phyloP scores from a whole-genome alignment of 2,797 vertebrate genomes.

The Eutrigla gurnardus region DNA sequence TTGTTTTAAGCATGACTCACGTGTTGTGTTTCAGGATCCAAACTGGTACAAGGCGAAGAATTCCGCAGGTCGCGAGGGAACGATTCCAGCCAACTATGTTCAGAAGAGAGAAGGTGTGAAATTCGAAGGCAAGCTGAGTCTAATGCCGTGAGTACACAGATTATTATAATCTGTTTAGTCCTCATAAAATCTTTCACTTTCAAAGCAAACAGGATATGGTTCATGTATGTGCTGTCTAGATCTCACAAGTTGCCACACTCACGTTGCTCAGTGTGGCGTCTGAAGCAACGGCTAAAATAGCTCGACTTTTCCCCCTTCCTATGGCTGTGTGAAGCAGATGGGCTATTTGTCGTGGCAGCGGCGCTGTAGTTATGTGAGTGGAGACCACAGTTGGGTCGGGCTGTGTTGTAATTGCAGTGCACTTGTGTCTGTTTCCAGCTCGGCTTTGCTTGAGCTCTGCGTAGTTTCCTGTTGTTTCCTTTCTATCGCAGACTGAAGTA shows the following conservation, averaged over 20 bases:
- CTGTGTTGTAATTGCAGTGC: slow-evolving; percentile 71
- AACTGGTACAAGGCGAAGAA: slow-evolving; percentile 99
- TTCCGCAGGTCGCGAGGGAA: slow-evolving; percentile 91
- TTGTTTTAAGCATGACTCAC: background rate
- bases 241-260: slow-evolving; percentile 5
- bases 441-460: slow-evolving; percentile 55
- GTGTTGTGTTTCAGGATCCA: slow-evolving; percentile 87
- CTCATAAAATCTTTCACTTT: background rate
- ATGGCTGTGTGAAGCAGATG: slow-evolving; percentile 38
- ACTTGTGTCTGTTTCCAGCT: slow-evolving; percentile 58
- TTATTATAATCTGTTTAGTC: background rate
- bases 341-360: slow-evolving; percentile 47
- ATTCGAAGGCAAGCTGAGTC: slow-evolving; percentile 93
- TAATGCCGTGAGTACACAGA: slow-evolving; percentile 95
- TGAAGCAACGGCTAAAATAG: slow-evolving; percentile 52
- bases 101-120: slow-evolving; percentile 97
- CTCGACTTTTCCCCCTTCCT: slow-evolving; percentile 30
- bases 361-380: slow-evolving; percentile 52
- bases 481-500: slow-evolving; percentile 49
- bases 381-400: slow-evolving; percentile 62
- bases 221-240: slow-evolving; percentile 3
- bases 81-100: slow-evolving; percentile 97
- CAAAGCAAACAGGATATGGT: background rate
- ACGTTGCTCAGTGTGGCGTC: slow-evolving; percentile 1
- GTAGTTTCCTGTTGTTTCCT: slow-evolving; percentile 76